Conservation (phyloP, 2,797 vertebrate species). For the Bufotes viridis region DNA sequence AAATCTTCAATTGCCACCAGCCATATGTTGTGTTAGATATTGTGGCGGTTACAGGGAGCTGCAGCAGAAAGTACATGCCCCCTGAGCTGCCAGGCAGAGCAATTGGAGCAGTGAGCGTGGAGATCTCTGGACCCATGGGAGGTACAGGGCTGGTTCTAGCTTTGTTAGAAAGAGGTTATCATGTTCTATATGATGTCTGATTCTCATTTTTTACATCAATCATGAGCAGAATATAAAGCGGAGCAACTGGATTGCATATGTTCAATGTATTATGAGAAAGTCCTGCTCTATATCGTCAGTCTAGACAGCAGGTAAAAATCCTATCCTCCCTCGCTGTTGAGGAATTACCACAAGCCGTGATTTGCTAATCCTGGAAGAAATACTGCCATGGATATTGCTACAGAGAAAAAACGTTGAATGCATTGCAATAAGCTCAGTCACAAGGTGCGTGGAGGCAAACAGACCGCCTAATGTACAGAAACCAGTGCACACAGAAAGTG, state of each 20-base stretch:
- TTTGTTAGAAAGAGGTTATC: no score
- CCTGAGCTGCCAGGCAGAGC: no score
- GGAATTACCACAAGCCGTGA: conserved; percentile 14
- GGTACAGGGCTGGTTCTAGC: no score
- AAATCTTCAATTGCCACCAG: no score
- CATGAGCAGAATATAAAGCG: conserved; percentile 23
- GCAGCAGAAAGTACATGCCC: no score
- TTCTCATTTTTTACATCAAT: no score
- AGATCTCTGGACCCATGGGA: no score
- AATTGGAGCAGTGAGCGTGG: no score
- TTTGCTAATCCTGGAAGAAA: conserved; percentile 20
- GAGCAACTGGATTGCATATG: background rate
- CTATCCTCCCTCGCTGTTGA: background rate
- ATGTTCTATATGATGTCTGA: no score
- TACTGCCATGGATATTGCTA: background rate
- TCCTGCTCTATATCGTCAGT: background rate
- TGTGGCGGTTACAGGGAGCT: no score
- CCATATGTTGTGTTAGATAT: no score
- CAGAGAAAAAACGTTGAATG: background rate
- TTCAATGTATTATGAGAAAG: background rate
- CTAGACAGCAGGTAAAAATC: conserved; percentile 8
- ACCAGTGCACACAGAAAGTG: background rate
- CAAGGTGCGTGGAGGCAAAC: background rate
- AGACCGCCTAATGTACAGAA: background rate
- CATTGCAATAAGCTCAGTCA: background rate